Evolutionary conservation across 2,888 invertebrate genomes (phyloP), one percentile per base, ranked within the genome.

Genomic region (Thysanoteuthis rhombus): DNA sequence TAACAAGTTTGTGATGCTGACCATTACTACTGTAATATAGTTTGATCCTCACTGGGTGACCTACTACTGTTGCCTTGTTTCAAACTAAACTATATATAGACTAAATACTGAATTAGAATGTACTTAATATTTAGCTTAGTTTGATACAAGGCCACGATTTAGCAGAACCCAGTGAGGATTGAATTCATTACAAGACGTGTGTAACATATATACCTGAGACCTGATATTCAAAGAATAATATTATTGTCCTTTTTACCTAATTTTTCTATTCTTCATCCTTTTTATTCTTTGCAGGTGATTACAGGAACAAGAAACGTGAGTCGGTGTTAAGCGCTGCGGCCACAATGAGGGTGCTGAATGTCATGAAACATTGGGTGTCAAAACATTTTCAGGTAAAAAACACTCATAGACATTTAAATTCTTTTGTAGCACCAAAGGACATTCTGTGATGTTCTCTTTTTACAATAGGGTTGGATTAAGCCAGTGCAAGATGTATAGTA

Each of bases 271-370:
- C 32, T 75, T 92, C 58, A 42, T 16, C 90, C 28, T 47, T n/a
- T 38, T 58, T 42, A 93, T 89, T 93, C 95, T 95, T 95, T 94
- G 95, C 95, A 52, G 95, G 95, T 58, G 97, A 97, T 94, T 95
- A 96, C 90, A 94, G 95, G 90, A 95, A 95, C 94, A 96, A 96
- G 95, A 97, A 97, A 94, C 95, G 97, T 75, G 96, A 97, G 94
- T 97, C 97, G 93, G 97, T 97, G 91, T 98, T 99, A 97, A 98
- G 98, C 91, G 98, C 98, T 12, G 99, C 99, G n/a, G 99, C 99
- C 93, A 99, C 99, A 0, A 99, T 99, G 99, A 97, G 99, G 94
- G 99, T 99, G 0, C 97, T 99, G 0, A 99, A 98, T 97, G 99
- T 99, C 3, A 97, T 99, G 92, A 98, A 98, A 94, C 99, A 99